Conservation (phyloP, 2,888 invertebrate species). For the Apamea epomidion region DNA sequence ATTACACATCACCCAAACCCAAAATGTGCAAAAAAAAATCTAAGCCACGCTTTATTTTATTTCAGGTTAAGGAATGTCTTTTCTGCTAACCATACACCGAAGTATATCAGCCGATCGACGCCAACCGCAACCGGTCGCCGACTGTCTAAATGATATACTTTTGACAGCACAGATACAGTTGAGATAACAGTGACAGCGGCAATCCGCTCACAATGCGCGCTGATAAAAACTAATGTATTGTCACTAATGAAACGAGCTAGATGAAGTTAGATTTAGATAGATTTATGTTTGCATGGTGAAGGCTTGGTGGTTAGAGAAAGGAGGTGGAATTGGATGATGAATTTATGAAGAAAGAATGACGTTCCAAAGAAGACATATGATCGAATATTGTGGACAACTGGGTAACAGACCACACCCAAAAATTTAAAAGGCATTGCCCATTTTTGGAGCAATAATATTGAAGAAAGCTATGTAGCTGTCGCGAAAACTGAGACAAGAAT, state of each 20-base stretch:
- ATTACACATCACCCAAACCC: not conserved
- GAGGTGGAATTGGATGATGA: not conserved
- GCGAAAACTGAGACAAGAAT: not conserved
- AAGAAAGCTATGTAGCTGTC: no score
- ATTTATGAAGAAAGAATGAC: not conserved
- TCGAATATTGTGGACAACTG: not conserved
- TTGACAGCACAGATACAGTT: conserved; percentile 82
- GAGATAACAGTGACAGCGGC: conserved; percentile 79
- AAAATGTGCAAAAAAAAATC: not conserved
- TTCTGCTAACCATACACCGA: conserved; percentile 58
- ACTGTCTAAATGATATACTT: conserved; percentile 82
- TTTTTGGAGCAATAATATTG: no score
- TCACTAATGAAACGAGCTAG: conserved; percentile 62
- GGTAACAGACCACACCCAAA: no score
- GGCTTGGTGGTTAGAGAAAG: not conserved
- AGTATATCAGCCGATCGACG: conserved; percentile 59
- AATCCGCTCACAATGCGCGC: conserved; percentile 71
- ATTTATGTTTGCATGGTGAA: not conserved
- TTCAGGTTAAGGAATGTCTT: not conserved
- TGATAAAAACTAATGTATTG: conserved; percentile 70
- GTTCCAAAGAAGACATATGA: not conserved
- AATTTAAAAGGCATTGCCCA: no score
- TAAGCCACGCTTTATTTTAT: not conserved
- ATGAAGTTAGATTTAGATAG: conserved; percentile 49
- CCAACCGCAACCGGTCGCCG: conserved; percentile 72